A percentile compares a stretch with the other conserved stretches of the same genome.
These are phyloP conservation scores for Lepidocyrtinus sp. DNA, from an alignment of 2,888 invertebrate genomes.

Conservation along the genomic window DNA sequence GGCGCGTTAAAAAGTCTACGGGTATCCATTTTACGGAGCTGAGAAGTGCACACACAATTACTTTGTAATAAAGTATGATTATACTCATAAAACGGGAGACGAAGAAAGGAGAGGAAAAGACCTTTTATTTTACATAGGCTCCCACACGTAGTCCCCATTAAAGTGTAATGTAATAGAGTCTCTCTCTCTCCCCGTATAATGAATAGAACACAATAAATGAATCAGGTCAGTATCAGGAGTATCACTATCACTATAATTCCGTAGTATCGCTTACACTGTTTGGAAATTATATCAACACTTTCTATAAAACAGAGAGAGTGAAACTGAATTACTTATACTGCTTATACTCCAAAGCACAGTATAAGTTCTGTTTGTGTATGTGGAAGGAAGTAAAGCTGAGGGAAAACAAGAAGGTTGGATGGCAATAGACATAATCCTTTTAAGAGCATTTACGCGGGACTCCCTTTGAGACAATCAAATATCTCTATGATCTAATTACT, in stretches of 20 bases:
- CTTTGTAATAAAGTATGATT: conserved; percentile 40
- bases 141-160: conserved; percentile 1
- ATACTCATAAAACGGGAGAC: conserved; percentile 27
- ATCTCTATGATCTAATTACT: conserved; percentile 69
- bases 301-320: too few relatives aligned
- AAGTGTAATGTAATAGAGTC: too few relatives aligned
- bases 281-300: too few relatives aligned
- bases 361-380: too few relatives aligned
- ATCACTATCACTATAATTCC: not conserved
- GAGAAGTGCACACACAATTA: conserved; percentile 7
- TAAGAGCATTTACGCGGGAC: conserved; percentile 66
- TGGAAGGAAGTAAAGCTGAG: conserved; percentile 33
- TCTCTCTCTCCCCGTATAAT: too few relatives aligned
- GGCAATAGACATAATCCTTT: conserved; percentile 67
- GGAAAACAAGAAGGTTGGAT: conserved; percentile 49
- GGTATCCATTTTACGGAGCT: not conserved
- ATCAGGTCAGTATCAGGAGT: conserved; percentile 22
- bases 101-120: not conserved
- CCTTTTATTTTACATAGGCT: not conserved
- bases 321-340: conserved; percentile 44
- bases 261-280: too few relatives aligned
- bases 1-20: conserved; percentile 5
- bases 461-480: conserved; percentile 69
- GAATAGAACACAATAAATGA: too few relatives aligned
- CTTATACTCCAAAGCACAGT: too few relatives aligned